These are phyloP conservation scores for Sericinus montela DNA, from an alignment of 2,888 invertebrate species.

Conservation along the genomic window DNA sequence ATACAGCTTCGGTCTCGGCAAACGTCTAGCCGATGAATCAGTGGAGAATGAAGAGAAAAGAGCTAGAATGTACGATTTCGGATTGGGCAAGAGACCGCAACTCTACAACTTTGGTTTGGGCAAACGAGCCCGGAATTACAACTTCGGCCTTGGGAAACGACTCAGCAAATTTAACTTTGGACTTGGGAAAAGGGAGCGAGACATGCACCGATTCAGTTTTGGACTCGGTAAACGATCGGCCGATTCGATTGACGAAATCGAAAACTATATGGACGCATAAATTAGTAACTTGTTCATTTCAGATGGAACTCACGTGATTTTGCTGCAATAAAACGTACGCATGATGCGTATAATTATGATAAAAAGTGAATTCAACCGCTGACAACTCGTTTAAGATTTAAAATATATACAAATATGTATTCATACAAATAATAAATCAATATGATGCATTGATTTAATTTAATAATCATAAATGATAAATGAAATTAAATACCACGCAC, in stretches of 20 bases:
- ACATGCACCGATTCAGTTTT: slow-evolving; percentile 74
- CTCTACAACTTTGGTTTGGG: slow-evolving; percentile 74
- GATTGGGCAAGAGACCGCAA: slow-evolving; percentile 64
- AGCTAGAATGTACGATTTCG: slow-evolving; percentile 63
- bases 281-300: slow-evolving; percentile 28
- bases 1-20: slow-evolving; percentile 85
- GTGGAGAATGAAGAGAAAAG: slow-evolving; percentile 57
- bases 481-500: too few relatives aligned
- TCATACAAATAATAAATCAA: too few relatives aligned
- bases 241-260: slow-evolving; percentile 50
- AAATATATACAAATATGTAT: too few relatives aligned
- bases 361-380: too few relatives aligned
- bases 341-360: too few relatives aligned
- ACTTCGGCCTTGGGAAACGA: slow-evolving; percentile 80
- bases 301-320: slow-evolving; percentile 22
- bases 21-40: slow-evolving; percentile 68
- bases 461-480: too few relatives aligned
- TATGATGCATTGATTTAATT: too few relatives aligned
- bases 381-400: too few relatives aligned
- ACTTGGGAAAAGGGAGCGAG: slow-evolving; percentile 75
- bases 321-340: too few relatives aligned
- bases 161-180: slow-evolving; percentile 77
- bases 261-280: slow-evolving; percentile 56
- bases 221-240: slow-evolving; percentile 77
- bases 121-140: slow-evolving; percentile 67